Conservation (phyloP, 2,113 vertebrate genomes). For the Gymnorhina tibicen region DNA sequence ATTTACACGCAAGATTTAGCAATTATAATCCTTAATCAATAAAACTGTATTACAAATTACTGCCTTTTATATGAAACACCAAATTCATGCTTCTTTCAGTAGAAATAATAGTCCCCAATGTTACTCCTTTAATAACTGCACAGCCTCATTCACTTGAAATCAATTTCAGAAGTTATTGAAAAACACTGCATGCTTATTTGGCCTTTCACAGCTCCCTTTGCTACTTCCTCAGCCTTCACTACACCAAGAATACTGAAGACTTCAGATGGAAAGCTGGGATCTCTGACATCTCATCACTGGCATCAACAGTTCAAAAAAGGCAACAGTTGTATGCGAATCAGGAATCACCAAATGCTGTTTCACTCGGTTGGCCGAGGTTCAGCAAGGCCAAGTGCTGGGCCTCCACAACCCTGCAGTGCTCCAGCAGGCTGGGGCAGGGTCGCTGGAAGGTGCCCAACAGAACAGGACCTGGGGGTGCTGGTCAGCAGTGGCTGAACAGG, state of each 20-base stretch:
- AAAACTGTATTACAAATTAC: not conserved
- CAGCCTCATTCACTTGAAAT: not conserved
- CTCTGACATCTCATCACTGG: not conserved
- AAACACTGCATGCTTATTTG: not conserved
- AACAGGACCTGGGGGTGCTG: not conserved
- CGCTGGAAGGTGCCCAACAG: not conserved
- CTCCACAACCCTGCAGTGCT: not conserved
- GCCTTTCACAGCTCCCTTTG: not conserved
- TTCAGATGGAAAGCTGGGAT: not conserved
- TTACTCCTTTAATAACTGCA: not conserved
- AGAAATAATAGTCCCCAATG: not conserved
- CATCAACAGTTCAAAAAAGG: not conserved
- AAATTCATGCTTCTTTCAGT: not conserved
- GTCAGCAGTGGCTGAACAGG: accelerated
- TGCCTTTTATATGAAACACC: not conserved
- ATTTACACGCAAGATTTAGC: not conserved
- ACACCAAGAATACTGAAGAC: not conserved
- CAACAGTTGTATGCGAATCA: not conserved
- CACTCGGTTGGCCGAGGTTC: not conserved
- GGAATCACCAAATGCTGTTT: not conserved
- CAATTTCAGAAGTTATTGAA: not conserved
- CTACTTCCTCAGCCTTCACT: not conserved
- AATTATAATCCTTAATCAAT: not conserved
- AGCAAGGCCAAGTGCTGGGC: not conserved
- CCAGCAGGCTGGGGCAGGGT: not conserved